Evolutionary conservation across 2,888 invertebrate species (phyloP).

Genomic region (Sinelater perroti): DNA sequence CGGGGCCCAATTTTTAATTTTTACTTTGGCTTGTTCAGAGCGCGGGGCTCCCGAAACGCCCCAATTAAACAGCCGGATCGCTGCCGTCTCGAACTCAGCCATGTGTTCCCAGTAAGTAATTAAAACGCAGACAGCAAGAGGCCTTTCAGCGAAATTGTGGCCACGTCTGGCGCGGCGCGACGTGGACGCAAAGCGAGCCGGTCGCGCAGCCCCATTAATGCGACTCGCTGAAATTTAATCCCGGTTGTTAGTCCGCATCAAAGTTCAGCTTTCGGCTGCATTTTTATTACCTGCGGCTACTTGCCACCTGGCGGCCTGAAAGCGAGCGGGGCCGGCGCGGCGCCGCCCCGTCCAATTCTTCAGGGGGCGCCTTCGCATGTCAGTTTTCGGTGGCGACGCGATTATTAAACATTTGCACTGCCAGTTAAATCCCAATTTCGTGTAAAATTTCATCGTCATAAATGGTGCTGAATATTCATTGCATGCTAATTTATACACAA

Average conservation of each 20-base stretch:
- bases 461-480: constrained; percentile 45
- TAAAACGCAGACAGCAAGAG: constrained; percentile 2
- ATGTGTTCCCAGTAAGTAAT: constrained; percentile 4
- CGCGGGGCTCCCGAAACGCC: too few species aligned
- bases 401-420: constrained; percentile 31
- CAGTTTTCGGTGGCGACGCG: background rate
- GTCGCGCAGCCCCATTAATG: constrained; percentile 6
- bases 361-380: background rate
- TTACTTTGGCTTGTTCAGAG: too few species aligned
- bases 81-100: constrained; percentile 3
- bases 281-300: constrained; percentile 7
- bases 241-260: constrained; percentile 10
- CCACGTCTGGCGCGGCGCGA: background rate
- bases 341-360: background rate
- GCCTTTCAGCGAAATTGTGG: background rate
- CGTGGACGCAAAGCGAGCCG: constrained; percentile 3
- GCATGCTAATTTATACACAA: constrained; percentile 42
- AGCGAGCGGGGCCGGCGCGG: too few species aligned
- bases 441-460: constrained; percentile 43
- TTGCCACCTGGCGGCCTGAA: background rate
- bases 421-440: constrained; percentile 42
- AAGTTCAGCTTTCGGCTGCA: background rate
- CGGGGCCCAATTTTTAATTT: too few species aligned
- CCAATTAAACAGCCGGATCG: constrained; percentile 6
- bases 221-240: constrained; percentile 13